Conservation (phyloP, 1,140 invertebrate genomes). For the Nomia melanderi region DNA sequence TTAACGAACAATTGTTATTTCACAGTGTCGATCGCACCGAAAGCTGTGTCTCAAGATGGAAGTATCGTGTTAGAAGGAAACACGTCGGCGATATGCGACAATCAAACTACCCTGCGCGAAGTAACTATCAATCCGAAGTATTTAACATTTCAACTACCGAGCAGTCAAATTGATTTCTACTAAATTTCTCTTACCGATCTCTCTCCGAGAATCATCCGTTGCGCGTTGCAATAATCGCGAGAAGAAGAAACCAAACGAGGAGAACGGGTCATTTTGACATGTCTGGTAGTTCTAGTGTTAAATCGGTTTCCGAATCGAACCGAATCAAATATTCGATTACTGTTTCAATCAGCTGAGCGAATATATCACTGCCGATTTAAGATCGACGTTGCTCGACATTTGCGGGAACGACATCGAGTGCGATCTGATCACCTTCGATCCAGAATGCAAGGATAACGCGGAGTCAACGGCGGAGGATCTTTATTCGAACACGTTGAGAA, state of each 20-base stretch:
- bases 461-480: background rate
- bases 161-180: too few species aligned
- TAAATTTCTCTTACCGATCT: too few species aligned
- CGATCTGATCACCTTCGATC: conserved; percentile 62
- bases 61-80: conserved; percentile 73
- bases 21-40: conserved; percentile 72
- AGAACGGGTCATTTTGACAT: too few species aligned
- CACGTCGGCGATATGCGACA: conserved; percentile 66
- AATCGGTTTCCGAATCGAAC: background rate
- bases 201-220: too few species aligned
- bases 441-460: conserved; percentile 65
- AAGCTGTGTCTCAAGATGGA: conserved; percentile 74
- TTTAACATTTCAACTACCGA: too few species aligned
- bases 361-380: conserved; percentile 68
- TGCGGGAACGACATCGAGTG: conserved; percentile 71
- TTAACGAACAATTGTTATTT: background rate
- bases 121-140: conserved; percentile 44
- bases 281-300: too few species aligned
- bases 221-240: too few species aligned
- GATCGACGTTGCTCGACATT: conserved; percentile 56
- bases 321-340: background rate
- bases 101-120: conserved; percentile 62
- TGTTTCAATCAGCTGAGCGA: conserved; percentile 58
- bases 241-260: too few species aligned
- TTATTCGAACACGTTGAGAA: conserved; percentile 37